Evolutionary conservation across 1,140 invertebrate genomes (phyloP), one percentile per base, ranked within the genome.

Genomic region (Coelopa frigida): DNA sequence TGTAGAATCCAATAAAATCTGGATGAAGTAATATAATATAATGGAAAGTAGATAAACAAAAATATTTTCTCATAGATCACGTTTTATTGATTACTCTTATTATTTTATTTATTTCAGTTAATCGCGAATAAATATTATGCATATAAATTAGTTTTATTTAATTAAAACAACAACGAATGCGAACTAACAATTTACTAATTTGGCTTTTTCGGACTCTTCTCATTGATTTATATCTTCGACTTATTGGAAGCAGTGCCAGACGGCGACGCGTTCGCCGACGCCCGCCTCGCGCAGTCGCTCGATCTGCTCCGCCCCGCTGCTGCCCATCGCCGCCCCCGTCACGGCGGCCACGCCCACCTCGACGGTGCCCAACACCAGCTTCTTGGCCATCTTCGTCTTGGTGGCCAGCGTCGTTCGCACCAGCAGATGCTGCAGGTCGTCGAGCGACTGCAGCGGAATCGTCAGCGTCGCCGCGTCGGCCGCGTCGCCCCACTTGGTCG

Each of bases 401-500:
- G 64, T 68, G 12, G 64, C 64, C 39, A 68, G 5, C 4, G 61
- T 64, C 1, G 58, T 53, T 2, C 60, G 52, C 4, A 68, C 46
- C 7, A 53, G 49, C 14, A 68, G 59, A 14, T 61, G 48, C 37
- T 68, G 51, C 29, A 67, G 44, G 45, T 60, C 53, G 0, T 59
- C 55, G 3, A 58, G 33, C 14, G 46, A 58, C 10, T 54, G 52
- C 15, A 68, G 23, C 0, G 64, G 64, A 17, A 68, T 52, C 10
- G 48, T 47, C 4, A 68, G 51, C 2, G 59, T 63, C 4, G 75
- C 69, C 18, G 70, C 70, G 44, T 73, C 74, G 2, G 45, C 50
- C 7, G 53, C 57, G 4, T 70, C 65, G 56, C 78, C 75, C 76
- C 76, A 78, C 56, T 76, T 73, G 23, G 75, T 75, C 3, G 76